A percentile compares a stretch with the other conserved stretches of the same genome.
phyloP scores from a whole-genome alignment of 2,888 invertebrate species.

The Mythimna vitellina region DNA sequence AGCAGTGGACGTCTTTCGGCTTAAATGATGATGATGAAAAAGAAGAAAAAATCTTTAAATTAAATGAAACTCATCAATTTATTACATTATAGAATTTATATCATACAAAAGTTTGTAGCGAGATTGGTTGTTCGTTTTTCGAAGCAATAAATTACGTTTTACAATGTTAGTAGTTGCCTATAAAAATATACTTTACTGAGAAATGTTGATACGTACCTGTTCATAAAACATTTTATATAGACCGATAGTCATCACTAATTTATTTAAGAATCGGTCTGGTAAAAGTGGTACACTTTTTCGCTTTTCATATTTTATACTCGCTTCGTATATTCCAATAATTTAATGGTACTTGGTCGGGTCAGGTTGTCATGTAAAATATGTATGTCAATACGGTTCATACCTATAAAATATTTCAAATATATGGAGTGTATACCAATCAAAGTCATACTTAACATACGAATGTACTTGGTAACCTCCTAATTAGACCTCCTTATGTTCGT shows the following conservation, averaged over 20 bases:
- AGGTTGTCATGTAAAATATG: slow-evolving; percentile 6
- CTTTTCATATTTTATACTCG: not conserved
- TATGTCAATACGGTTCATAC: not conserved
- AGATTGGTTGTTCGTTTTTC: not conserved
- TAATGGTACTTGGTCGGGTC: not conserved
- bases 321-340: not conserved
- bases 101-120: too few relatives aligned
- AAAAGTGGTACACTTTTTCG: too few relatives aligned
- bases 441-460: slow-evolving; percentile 36
- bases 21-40: too few relatives aligned
- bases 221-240: not conserved
- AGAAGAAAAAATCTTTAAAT: too few relatives aligned
- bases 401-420: slow-evolving; percentile 15
- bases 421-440: slow-evolving; percentile 19
- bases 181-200: not conserved
- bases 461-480: slow-evolving; percentile 44
- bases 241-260: too few relatives aligned
- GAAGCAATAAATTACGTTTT: not conserved
- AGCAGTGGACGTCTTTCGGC: too few relatives aligned
- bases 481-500: slow-evolving; percentile 37
- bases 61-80: too few relatives aligned
- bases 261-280: not conserved
- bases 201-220: too few relatives aligned
- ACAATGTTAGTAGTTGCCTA: not conserved
- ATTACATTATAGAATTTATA: too few relatives aligned